Evolutionary conservation across 2,797 vertebrate genomes (phyloP).

Genomic region (Telmatherina bonti): DNA sequence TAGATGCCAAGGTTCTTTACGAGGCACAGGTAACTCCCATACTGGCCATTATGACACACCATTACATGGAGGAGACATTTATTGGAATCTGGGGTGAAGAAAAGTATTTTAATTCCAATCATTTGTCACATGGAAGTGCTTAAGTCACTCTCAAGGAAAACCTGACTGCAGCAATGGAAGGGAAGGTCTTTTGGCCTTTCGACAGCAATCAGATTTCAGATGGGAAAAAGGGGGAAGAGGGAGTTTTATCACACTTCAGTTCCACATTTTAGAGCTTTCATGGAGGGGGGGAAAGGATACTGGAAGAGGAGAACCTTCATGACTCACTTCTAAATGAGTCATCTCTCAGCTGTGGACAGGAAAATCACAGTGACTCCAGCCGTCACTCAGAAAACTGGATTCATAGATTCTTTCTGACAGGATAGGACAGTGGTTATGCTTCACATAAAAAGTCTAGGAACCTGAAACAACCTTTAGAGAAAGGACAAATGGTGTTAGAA

Average conservation of each 20-base stretch:
- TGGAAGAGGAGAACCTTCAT: conserved; percentile 5
- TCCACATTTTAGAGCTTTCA: conserved; percentile 38
- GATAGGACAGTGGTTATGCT: conserved; percentile 25
- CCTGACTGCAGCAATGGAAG: conserved; percentile 1
- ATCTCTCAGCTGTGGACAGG: conserved; percentile 28
- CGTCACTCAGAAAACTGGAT: conserved; percentile 25
- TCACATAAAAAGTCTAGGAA: conserved; percentile 12
- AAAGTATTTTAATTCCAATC: conserved; percentile 58
- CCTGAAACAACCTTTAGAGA: conserved; percentile 11
- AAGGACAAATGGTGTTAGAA: conserved; percentile 12
- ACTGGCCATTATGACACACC: conserved; percentile 52
- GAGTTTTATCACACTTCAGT: conserved; percentile 20
- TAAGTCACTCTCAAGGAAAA: conserved; percentile 45
- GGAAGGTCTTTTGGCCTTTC: conserved; percentile 39
- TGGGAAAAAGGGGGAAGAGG: conserved; percentile 11
- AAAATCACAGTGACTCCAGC: conserved; percentile 16
- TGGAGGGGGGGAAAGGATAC: neutral
- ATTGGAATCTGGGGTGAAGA: conserved; percentile 52
- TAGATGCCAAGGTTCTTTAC: conserved; percentile 50
- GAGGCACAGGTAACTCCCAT: conserved; percentile 28
- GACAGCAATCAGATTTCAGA: conserved; percentile 34
- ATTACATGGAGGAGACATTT: conserved; percentile 42
- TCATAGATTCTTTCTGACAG: conserved; percentile 22
- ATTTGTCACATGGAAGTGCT: conserved; percentile 64
- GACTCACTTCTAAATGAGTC: conserved; percentile 41